Conservation (phyloP, 2,888 invertebrate genomes). For the Himalopsyche tibetana region DNA sequence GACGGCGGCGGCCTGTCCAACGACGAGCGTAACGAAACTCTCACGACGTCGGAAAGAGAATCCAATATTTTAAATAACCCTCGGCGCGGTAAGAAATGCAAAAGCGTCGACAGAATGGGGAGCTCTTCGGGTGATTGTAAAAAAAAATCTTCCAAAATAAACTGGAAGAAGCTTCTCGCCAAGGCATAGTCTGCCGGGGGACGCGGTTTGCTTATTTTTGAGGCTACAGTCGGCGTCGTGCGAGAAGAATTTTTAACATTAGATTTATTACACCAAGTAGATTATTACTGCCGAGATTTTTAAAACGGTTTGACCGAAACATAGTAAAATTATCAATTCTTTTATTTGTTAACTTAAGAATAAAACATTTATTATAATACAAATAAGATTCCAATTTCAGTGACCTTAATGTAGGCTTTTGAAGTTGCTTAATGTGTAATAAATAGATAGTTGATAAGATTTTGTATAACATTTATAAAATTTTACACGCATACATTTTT, state of each 20-base stretch:
- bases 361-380: slow-evolving; percentile 36
- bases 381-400: slow-evolving; percentile 33
- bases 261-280: not conserved
- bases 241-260: not conserved
- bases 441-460: not conserved
- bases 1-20: not conserved
- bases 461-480: slow-evolving; percentile 36
- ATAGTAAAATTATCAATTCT: not conserved
- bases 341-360: slow-evolving; percentile 1
- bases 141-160: slow-evolving; percentile 54
- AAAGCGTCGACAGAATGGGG: slow-evolving; percentile 60
- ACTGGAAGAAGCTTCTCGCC: slow-evolving; percentile 63
- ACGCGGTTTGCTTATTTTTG: not conserved
- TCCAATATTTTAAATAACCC: slow-evolving; percentile 46
- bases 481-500: slow-evolving; percentile 14
- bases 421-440: slow-evolving; percentile 41
- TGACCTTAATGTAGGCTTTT: slow-evolving; percentile 45
- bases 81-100: slow-evolving; percentile 60
- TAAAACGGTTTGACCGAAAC: not conserved
- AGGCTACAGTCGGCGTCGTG: no score
- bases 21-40: not conserved
- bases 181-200: slow-evolving; percentile 53
- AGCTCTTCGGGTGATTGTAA: slow-evolving; percentile 35
- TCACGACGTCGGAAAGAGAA: not conserved
- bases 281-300: slow-evolving; percentile 16